phyloP scores from a whole-genome alignment of 2,888 invertebrate genomes.

The Trissolcus brochymenae region DNA sequence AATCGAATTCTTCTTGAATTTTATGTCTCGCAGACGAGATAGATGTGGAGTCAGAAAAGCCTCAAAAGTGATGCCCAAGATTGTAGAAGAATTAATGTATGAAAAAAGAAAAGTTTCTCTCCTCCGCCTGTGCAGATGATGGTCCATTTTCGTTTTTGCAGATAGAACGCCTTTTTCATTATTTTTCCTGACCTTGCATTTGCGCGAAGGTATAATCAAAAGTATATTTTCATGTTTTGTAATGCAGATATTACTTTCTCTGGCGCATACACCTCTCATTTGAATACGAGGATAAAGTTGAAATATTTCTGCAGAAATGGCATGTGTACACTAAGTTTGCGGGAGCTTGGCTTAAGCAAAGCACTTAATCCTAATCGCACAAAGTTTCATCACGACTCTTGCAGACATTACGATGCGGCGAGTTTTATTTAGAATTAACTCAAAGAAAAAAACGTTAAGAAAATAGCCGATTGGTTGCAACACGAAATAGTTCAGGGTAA shows the following conservation, averaged over 20 bases:
- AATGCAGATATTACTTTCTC: conserved; percentile 53
- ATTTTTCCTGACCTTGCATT: neutral
- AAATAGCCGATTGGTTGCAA: too few species aligned
- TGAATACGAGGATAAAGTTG: conserved; percentile 54
- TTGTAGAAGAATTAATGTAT: neutral
- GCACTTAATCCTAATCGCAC: conserved; percentile 56
- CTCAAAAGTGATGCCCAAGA: neutral
- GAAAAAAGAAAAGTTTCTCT: neutral
- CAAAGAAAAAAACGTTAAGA: conserved; percentile 18
- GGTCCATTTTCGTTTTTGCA: neutral
- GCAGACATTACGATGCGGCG: conserved; percentile 27
- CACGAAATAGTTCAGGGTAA: too few species aligned
- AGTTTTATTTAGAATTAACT: conserved; percentile 54
- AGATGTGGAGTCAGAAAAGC: conserved; percentile 8
- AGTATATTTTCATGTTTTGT: conserved; percentile 41
- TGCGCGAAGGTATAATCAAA: neutral
- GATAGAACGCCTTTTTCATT: neutral
- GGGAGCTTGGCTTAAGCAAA: conserved; percentile 53
- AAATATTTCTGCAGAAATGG: conserved; percentile 58
- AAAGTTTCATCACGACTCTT: conserved; percentile 44
- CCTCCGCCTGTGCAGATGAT: neutral
- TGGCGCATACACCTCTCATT: conserved; percentile 40
- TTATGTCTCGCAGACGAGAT: too few species aligned
- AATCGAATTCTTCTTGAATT: conserved; percentile 34
- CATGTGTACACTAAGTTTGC: conserved; percentile 59